Evolutionary conservation across 2,888 invertebrate genomes (phyloP).

Genomic region (Azorinus chamasolen): DNA sequence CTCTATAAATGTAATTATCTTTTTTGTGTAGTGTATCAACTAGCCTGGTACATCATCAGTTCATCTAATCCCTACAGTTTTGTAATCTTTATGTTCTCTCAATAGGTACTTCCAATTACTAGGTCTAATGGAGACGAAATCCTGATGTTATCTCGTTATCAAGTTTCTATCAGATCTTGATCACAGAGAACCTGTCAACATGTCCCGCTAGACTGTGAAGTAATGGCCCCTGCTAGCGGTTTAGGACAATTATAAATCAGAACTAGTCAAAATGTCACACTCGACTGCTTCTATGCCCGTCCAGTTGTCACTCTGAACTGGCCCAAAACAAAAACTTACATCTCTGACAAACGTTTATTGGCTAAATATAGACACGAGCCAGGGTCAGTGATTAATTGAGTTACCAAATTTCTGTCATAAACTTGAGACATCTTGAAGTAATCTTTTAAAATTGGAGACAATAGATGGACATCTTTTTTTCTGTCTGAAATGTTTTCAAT

Average conservation of each 20-base stretch:
- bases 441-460: too few relatives aligned
- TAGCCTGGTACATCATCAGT: constrained; percentile 5
- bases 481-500: too few relatives aligned
- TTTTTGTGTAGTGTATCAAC: constrained; percentile 11
- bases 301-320: too few relatives aligned
- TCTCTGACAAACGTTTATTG: too few relatives aligned
- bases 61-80: constrained; percentile 30
- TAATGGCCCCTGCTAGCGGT: constrained; percentile 54
- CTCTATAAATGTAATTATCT: constrained; percentile 13
- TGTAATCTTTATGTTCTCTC: constrained; percentile 26
- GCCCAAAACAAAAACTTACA: too few relatives aligned
- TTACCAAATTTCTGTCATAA: too few relatives aligned
- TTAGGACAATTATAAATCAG: constrained; percentile 49
- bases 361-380: too few relatives aligned
- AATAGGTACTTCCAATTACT: constrained; percentile 14
- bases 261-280: constrained; percentile 46
- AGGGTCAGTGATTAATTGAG: too few relatives aligned
- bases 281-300: too few relatives aligned
- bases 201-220: constrained; percentile 41
- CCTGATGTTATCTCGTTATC: constrained; percentile 23
- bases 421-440: too few relatives aligned
- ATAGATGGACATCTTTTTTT: too few relatives aligned
- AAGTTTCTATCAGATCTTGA: constrained; percentile 42
- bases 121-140: constrained; percentile 14
- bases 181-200: constrained; percentile 26